These are phyloP conservation scores for Galeopterus variegatus DNA, from an alignment of 2,113 vertebrate species.

Conservation along the genomic window DNA sequence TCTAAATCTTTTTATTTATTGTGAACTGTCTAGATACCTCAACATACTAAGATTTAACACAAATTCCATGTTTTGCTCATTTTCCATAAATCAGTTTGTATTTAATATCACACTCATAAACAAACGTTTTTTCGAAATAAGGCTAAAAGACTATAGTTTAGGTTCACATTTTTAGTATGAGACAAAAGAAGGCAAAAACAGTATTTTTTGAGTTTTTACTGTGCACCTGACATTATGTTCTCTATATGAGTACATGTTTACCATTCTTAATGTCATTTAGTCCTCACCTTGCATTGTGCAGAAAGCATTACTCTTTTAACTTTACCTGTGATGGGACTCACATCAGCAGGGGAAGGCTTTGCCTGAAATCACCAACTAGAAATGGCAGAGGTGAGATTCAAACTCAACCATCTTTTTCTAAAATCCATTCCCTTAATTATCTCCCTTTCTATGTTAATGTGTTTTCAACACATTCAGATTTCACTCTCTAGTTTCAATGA, in stretches of 20 bases:
- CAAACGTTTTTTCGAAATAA: not conserved
- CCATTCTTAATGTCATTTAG: not conserved
- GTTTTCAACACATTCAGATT: no score
- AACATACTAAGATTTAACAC: not conserved
- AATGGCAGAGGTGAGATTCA: no score
- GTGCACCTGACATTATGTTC: not conserved
- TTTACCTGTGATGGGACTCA: not conserved
- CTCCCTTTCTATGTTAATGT: not conserved
- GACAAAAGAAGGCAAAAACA: not conserved
- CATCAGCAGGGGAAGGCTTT: not conserved
- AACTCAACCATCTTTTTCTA: not conserved
- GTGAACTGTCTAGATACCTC: not conserved
- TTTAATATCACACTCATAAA: not conserved
- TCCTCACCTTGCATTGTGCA: not conserved
- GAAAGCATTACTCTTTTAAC: not conserved
- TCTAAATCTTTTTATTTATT: not conserved
- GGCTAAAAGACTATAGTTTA: not conserved
- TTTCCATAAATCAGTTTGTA: not conserved
- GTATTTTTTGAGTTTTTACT: no score
- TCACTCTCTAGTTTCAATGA: not conserved
- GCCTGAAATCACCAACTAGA: not conserved
- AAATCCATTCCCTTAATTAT: not conserved
- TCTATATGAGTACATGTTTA: not conserved
- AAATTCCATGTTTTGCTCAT: not conserved
- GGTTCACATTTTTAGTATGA: not conserved